These are phyloP conservation scores for Steinernema feltiae DNA, from an alignment of 1,140 invertebrate species.

Conservation along the genomic window DNA sequence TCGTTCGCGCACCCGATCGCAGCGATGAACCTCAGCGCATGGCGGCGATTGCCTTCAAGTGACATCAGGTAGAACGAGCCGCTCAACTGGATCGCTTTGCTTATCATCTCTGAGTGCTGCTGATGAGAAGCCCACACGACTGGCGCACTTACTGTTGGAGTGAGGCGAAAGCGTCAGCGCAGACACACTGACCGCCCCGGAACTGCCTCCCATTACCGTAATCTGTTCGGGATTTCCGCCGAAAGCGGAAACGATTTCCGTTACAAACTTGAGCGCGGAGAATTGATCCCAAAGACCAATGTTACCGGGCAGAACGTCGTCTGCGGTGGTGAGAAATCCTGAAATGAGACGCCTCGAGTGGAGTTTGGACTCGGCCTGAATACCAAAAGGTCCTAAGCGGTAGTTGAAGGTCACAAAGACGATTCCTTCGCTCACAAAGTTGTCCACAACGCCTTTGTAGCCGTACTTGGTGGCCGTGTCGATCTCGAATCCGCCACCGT, in stretches of 20 bases:
- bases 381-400: conserved; percentile 81
- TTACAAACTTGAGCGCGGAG: conserved; percentile 68
- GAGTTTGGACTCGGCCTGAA: conserved; percentile 72
- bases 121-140: background rate
- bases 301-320: conserved; percentile 66
- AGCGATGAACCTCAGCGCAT: background rate
- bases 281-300: conserved; percentile 70
- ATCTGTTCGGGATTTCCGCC: conserved; percentile 69
- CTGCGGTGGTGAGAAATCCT: conserved; percentile 43
- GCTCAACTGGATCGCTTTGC: background rate
- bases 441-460: conserved; percentile 27
- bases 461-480: conserved; percentile 67
- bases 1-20: background rate
- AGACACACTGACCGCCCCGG: conserved; percentile 60
- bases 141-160: background rate
- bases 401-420: conserved; percentile 94
- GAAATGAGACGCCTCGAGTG: conserved; percentile 62
- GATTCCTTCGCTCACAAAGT: conserved; percentile 70
- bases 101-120: background rate
- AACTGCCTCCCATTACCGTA: conserved; percentile 69
- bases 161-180: background rate
- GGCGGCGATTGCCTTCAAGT: background rate
- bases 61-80: background rate
- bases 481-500: conserved; percentile 83
- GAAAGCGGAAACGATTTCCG: conserved; percentile 68